Evolutionary conservation across 2,113 vertebrate species (phyloP).

Genomic region (Anguilla japonica): DNA sequence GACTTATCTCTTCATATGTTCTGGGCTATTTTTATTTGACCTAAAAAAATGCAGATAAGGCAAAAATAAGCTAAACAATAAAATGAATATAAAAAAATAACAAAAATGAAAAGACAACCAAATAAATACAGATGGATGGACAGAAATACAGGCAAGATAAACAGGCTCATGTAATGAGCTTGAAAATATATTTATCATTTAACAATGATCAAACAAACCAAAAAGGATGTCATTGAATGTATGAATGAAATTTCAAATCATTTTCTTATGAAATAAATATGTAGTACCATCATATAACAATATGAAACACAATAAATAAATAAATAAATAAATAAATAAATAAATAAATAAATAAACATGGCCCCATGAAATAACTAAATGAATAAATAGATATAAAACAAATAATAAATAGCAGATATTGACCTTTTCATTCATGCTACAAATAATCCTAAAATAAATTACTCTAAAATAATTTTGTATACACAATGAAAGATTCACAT

Average conservation of each 20-base stretch:
- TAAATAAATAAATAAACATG: slow-evolving; percentile 52
- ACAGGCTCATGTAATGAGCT: slow-evolving; percentile 66
- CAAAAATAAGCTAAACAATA: slow-evolving; percentile 55
- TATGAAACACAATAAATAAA: slow-evolving; percentile 41
- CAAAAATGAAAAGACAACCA: slow-evolving; percentile 45
- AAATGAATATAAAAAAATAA: slow-evolving; percentile 57
- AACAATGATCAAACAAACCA: slow-evolving; percentile 53
- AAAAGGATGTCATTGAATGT: slow-evolving; percentile 54
- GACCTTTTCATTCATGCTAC: slow-evolving; percentile 68
- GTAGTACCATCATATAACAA: slow-evolving; percentile 37
- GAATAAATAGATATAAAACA: slow-evolving; percentile 38
- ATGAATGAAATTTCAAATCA: slow-evolving; percentile 63
- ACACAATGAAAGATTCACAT: slow-evolving; percentile 58
- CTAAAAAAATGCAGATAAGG: slow-evolving; percentile 56
- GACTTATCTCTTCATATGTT: slow-evolving; percentile 57
- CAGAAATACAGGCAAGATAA: slow-evolving; percentile 71
- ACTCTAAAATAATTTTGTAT: slow-evolving; percentile 68
- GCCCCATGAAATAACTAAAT: slow-evolving; percentile 39
- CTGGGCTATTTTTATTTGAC: slow-evolving; percentile 66
- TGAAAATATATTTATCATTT: slow-evolving; percentile 70
- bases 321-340: slow-evolving; percentile 56
- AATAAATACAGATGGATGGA: slow-evolving; percentile 64
- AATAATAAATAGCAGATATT: slow-evolving; percentile 39
- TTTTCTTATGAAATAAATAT: slow-evolving; percentile 42
- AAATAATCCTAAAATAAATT: slow-evolving; percentile 71